These are phyloP conservation scores for Phalanger gymnotis DNA, from an alignment of 2,797 vertebrate species.

Conservation along the genomic window DNA sequence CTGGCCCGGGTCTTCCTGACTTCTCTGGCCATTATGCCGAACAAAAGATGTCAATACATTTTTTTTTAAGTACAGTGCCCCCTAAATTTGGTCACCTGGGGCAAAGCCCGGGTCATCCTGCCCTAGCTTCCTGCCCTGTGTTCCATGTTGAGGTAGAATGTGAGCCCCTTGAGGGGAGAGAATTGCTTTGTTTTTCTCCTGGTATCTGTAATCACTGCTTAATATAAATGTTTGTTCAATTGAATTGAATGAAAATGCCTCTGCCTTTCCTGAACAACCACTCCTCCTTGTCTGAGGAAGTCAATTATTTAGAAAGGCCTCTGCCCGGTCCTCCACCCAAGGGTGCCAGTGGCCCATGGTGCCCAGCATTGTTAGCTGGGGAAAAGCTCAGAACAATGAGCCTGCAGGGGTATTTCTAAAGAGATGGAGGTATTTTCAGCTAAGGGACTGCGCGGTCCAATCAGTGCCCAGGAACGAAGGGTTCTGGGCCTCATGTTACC, in stretches of 20 bases:
- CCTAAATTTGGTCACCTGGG: neutral
- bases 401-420: slow-evolving; percentile 45
- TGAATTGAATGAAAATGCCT: neutral
- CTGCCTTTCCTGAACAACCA: neutral
- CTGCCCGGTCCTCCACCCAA: neutral
- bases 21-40: neutral
- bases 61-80: neutral
- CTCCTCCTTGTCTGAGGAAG: neutral
- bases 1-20: neutral
- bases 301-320: neutral
- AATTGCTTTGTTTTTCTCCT: neutral
- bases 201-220: neutral
- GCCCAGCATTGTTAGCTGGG: slow-evolving; percentile 39
- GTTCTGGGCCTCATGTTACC: slow-evolving; percentile 56
- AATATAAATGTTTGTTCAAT: neutral
- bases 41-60: neutral
- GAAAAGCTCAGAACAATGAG: slow-evolving; percentile 55
- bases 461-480: slow-evolving; percentile 67
- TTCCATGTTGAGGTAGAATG: neutral
- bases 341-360: slow-evolving; percentile 37
- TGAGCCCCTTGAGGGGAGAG: neutral
- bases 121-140: neutral
- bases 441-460: slow-evolving; percentile 52
- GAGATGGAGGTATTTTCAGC: slow-evolving; percentile 41
- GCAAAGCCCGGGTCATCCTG: neutral